phyloP scores from a whole-genome alignment of 2,888 invertebrate species.

The Drosophila imparisetae region DNA sequence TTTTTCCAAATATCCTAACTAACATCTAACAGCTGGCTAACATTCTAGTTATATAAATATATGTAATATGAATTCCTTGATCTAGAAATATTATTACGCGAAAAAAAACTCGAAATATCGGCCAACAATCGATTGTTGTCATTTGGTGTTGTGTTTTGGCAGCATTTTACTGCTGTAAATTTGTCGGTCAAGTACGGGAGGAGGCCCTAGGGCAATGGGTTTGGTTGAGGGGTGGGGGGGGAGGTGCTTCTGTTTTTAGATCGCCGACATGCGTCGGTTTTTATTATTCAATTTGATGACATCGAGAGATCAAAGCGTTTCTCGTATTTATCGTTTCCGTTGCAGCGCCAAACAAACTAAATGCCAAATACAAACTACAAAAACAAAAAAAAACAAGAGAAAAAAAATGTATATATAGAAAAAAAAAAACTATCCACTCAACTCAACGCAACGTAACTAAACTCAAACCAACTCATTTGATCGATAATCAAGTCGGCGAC shows the following conservation, averaged over 20 bases:
- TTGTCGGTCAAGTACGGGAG: slow-evolving; percentile 21
- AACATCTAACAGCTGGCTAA: not conserved
- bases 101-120: slow-evolving; percentile 3
- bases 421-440: slow-evolving; percentile 13
- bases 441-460: slow-evolving; percentile 2
- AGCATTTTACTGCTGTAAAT: slow-evolving; percentile 18
- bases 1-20: not conserved
- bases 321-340: slow-evolving; percentile 70
- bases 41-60: not conserved
- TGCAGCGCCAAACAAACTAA: slow-evolving; percentile 27
- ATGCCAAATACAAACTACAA: slow-evolving; percentile 9
- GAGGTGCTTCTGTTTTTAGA: slow-evolving; percentile 16
- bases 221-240: not conserved
- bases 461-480: slow-evolving; percentile 37
- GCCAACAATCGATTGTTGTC: slow-evolving; percentile 16
- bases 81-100: not conserved
- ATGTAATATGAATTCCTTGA: not conserved
- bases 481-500: slow-evolving; percentile 63
- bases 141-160: slow-evolving; percentile 5
- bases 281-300: slow-evolving; percentile 60
- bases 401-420: not conserved
- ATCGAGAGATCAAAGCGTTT: slow-evolving; percentile 63
- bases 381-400: not conserved
- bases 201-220: not conserved
- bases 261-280: slow-evolving; percentile 30